Conservation (phyloP, 1,140 invertebrate genomes). For the Drosophila elegans region DNA sequence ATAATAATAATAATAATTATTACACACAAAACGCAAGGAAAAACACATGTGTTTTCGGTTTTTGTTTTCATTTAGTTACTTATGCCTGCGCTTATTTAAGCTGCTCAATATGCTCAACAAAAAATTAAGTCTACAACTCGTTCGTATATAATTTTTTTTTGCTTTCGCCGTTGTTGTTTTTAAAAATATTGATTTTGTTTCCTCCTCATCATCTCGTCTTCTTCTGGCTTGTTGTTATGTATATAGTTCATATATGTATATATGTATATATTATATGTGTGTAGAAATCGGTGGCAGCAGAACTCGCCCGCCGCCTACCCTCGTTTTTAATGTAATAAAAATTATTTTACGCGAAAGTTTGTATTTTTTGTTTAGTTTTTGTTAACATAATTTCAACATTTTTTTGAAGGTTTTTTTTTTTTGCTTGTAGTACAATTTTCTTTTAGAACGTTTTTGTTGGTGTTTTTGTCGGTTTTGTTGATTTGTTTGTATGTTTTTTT, state of each 20-base stretch:
- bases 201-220: conserved; percentile 7
- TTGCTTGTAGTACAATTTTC: conserved; percentile 60
- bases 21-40: conserved; percentile 59
- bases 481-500: conserved; percentile 41
- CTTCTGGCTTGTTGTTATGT: conserved; percentile 23
- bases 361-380: conserved; percentile 37
- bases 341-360: conserved; percentile 49
- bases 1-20: conserved; percentile 63
- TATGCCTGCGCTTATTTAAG: conserved; percentile 31
- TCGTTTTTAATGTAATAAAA: conserved; percentile 48
- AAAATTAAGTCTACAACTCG: conserved; percentile 60
- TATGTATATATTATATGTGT: conserved; percentile 1
- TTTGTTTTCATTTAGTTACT: conserved; percentile 33
- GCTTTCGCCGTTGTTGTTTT: conserved; percentile 17
- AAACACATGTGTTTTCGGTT: conserved; percentile 32
- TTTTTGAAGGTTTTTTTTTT: conserved; percentile 45
- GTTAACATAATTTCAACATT: conserved; percentile 72
- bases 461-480: conserved; percentile 37
- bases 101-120: conserved; percentile 52
- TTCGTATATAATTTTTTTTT: conserved; percentile 51
- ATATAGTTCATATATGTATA: conserved; percentile 31
- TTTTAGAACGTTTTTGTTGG: conserved; percentile 58
- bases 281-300: conserved; percentile 16
- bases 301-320: neutral
- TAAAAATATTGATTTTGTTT: conserved; percentile 31